Evolutionary conservation across 2,113 vertebrate genomes (phyloP).

Genomic region (Xerus inauris): DNA sequence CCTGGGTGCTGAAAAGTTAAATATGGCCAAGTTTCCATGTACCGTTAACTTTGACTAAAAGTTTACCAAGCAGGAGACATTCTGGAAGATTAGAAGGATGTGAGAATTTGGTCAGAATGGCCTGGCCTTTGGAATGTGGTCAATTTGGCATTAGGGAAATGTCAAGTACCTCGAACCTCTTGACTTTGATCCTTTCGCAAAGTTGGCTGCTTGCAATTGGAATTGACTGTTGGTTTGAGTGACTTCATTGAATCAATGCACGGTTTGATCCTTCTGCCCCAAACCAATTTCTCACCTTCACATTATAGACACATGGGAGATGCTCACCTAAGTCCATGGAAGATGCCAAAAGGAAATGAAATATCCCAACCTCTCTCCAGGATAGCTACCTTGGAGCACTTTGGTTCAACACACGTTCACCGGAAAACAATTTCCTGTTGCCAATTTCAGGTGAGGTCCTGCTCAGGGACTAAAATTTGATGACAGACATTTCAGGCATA

Average conservation of each 20-base stretch:
- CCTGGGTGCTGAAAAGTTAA: constrained; percentile 32
- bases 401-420: not conserved
- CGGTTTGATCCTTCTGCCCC: not conserved
- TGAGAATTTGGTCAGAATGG: not conserved
- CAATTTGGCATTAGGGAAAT: not conserved
- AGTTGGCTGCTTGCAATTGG: not conserved
- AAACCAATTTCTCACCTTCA: not conserved
- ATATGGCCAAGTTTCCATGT: not conserved
- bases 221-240: constrained; percentile 4
- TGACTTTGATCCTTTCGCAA: not conserved
- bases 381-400: not conserved
- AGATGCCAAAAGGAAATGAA: not conserved
- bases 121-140: not conserved
- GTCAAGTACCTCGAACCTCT: not conserved
- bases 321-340: not conserved
- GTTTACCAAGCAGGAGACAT: not conserved
- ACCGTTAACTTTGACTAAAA: not conserved
- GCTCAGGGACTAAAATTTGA: not conserved
- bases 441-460: not conserved
- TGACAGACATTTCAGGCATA: not conserved
- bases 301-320: not conserved
- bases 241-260: not conserved
- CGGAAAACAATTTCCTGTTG: not conserved
- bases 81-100: not conserved
- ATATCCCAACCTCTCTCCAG: rapidly evolving